These are phyloP conservation scores for Idaea aversata DNA, from an alignment of 2,888 invertebrate genomes.

Conservation along the genomic window DNA sequence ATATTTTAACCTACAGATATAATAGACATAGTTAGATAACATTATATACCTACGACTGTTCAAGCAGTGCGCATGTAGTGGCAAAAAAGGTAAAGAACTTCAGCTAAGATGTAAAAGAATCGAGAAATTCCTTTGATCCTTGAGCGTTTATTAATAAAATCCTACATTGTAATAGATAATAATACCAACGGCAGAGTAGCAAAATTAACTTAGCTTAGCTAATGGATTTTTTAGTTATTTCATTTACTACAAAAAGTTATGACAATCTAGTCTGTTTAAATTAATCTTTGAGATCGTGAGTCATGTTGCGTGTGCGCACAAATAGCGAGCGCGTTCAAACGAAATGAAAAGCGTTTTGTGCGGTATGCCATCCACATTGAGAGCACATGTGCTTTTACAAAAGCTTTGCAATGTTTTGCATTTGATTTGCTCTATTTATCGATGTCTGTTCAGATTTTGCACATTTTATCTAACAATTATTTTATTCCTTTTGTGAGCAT, in stretches of 20 bases:
- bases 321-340: conserved; percentile 61
- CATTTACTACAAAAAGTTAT: background rate
- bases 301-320: conserved; percentile 55
- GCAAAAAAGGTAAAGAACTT: too few species aligned
- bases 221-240: background rate
- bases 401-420: conserved; percentile 62
- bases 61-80: too few species aligned
- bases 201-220: too few species aligned
- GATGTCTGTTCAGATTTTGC: conserved; percentile 42
- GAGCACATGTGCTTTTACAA: conserved; percentile 70
- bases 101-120: too few species aligned
- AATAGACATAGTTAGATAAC: too few species aligned
- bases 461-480: background rate
- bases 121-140: too few species aligned
- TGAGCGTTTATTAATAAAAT: too few species aligned
- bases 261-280: conserved; percentile 13
- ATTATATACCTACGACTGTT: too few species aligned
- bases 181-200: too few species aligned
- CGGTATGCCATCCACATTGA: conserved; percentile 57
- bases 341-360: conserved; percentile 78
- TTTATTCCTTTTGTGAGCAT: background rate
- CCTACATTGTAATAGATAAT: too few species aligned
- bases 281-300: conserved; percentile 31
- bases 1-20: too few species aligned
- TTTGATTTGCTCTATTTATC: conserved; percentile 61